These are phyloP conservation scores for Esox masquinongy DNA, from an alignment of 2,797 vertebrate genomes.

Conservation along the genomic window DNA sequence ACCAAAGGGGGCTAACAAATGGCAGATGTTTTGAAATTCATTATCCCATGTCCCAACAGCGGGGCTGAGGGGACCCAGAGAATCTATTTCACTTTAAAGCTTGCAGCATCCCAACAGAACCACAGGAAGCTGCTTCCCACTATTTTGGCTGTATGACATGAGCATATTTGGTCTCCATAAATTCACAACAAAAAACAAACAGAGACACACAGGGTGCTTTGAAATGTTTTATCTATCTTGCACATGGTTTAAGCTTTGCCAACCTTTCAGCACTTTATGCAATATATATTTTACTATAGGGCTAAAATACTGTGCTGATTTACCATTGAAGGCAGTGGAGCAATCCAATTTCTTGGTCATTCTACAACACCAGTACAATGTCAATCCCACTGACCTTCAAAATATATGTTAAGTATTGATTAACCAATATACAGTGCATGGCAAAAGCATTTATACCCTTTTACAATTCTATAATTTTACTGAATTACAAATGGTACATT, in stretches of 20 bases:
- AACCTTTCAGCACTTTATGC: constrained; percentile 34
- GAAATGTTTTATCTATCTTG: constrained; percentile 54
- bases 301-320: constrained; percentile 11
- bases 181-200: constrained; percentile 63
- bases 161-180: constrained; percentile 54
- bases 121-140: constrained; percentile 56
- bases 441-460: too few relatives aligned
- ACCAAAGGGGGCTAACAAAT: constrained; percentile 71
- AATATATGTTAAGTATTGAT: too few relatives aligned
- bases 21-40: constrained; percentile 75
- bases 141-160: constrained; percentile 51
- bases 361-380: too few relatives aligned
- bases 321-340: constrained; percentile 28
- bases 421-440: too few relatives aligned
- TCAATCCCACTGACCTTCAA: too few relatives aligned
- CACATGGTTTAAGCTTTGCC: constrained; percentile 53
- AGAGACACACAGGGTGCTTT: constrained; percentile 48
- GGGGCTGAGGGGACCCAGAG: constrained; percentile 59
- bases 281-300: constrained; percentile 25
- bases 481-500: too few relatives aligned
- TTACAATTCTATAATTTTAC: too few relatives aligned
- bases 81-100: constrained; percentile 69
- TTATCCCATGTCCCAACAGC: constrained; percentile 71
- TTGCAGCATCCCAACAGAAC: constrained; percentile 55
- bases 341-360: constrained; percentile 28